phyloP scores from a whole-genome alignment of 1,140 invertebrate genomes.

The Andricus grossulariae region DNA sequence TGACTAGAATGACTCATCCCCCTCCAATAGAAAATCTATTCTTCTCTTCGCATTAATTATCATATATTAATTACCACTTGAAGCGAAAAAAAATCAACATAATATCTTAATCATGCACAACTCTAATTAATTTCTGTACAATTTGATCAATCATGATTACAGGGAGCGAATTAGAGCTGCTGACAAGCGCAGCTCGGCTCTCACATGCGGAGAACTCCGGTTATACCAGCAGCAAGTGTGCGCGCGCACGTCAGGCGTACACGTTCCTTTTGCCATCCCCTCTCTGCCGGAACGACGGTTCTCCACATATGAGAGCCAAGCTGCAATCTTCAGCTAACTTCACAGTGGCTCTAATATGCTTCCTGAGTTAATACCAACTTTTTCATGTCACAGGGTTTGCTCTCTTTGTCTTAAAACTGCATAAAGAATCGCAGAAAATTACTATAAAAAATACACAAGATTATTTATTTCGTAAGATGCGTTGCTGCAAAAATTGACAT shows the following conservation, averaged over 20 bases:
- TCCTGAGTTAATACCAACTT: too few relatives aligned
- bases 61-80: constrained; percentile 14
- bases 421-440: constrained; percentile 43
- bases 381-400: too few relatives aligned
- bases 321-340: too few relatives aligned
- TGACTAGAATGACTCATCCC: constrained; percentile 28
- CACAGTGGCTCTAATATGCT: too few relatives aligned
- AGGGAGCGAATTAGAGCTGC: too few relatives aligned
- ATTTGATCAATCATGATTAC: neutral
- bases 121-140: constrained; percentile 4
- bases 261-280: neutral
- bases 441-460: constrained; percentile 49
- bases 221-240: too few relatives aligned
- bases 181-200: too few relatives aligned
- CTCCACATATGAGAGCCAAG: too few relatives aligned
- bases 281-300: neutral
- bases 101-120: neutral
- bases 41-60: constrained; percentile 21
- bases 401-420: neutral
- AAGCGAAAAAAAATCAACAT: neutral
- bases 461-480: constrained; percentile 40
- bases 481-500: constrained; percentile 54
- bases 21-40: constrained; percentile 31
- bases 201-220: too few relatives aligned
- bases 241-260: too few relatives aligned